Base-by-base conservation (phyloP, 2,797 vertebrate species). In the Channa striata region DNA sequence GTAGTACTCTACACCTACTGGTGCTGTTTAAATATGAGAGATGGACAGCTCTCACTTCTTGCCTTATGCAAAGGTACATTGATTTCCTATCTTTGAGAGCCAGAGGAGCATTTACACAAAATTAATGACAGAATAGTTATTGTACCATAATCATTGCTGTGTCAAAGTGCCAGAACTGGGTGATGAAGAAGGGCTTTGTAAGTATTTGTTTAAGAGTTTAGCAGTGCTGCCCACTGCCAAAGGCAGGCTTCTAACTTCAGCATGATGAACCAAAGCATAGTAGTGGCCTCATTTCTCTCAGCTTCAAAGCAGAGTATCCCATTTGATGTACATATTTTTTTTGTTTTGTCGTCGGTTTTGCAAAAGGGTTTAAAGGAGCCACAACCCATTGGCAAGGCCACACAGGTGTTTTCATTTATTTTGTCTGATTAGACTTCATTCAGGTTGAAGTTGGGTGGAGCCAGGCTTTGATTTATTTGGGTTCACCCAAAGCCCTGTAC, bases 41-140 rank as follows among this genome's bases (percentile, higher is more conserved):
- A 87, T 42, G 58, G 84, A 80, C 78, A 80, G 75, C 77, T 68
- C 66, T 87, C 75, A 78, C 47, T 51, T 80, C 49, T 76, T n/a
- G 70, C 87, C 78, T 58, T 59, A 74, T 74, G 85, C 76, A 49
- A 61, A 81, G 53, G 14, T 36, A 40, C 74, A 90, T 86, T 79
- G 88, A 89, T 90, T 90, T 86, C 69, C 75, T 72, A 64, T 83
- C 74, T 67, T 21, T 64, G 50, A 47, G 73, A 81, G 68, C 58
- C 4, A 30, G 37, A 63, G 80, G 46, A 21, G 49, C 47, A 59
- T 72, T 68, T 68, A 84, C 61, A 51, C 70, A 61, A 83, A 69
- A 82, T 85, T 91, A 90, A 86, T 82, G 72, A 86, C 72, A 75
- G 74, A 89, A 89, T 86, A 83, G 70, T 72, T 77, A 79, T 79